Evolutionary conservation across 1,140 invertebrate genomes (phyloP), one percentile per base, ranked within the genome.

Genomic region (Globodera rostochiensis): DNA sequence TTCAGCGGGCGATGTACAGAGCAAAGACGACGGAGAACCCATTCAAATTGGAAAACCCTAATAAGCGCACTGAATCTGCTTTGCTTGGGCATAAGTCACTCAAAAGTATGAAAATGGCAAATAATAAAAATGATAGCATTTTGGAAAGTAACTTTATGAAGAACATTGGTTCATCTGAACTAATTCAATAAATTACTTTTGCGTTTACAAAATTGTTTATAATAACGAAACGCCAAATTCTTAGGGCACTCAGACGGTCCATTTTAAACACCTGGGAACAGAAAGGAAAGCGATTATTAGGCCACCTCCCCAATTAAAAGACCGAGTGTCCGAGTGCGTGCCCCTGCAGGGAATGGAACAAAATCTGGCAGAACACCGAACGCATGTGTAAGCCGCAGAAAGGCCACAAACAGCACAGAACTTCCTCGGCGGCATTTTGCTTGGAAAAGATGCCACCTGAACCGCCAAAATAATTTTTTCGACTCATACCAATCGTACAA

Each of bases 371-470:
- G 66, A 67, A 79, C 80, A 81, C 45, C 73, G 69, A 19, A 80
- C 80, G 64, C 80, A 81, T 9, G 57, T 81, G 71, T 81, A 81
- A 45, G 36, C 45, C 9, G 80, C 76, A 21, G 47, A 79, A 67
- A 79, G 45, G 19, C 80, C 80, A 57, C 80, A 81, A 36, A 81
- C 80, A 9, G 80, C 49, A 13, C 80, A 81, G 13, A 81, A 81
- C 57, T 81, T 81, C 7, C 80, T 46, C 6, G 80, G 45, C 19
- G 80, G 80, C 21, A 69, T 45, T 47, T 15, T 25, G n/a, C 80
- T 81, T 3, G 80, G 64, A 11, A 75, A 77, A 6, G 80, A 74
- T 50, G 15, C 47, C 0, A 81, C 73, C 73, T 76, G 3, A 36
- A 74, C 25, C 7, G 67, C 9, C 47, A 73, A 3, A n/a, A 73